Base-by-base conservation (phyloP, 2,113 vertebrate species). In the Aleadryas rufinucha region DNA sequence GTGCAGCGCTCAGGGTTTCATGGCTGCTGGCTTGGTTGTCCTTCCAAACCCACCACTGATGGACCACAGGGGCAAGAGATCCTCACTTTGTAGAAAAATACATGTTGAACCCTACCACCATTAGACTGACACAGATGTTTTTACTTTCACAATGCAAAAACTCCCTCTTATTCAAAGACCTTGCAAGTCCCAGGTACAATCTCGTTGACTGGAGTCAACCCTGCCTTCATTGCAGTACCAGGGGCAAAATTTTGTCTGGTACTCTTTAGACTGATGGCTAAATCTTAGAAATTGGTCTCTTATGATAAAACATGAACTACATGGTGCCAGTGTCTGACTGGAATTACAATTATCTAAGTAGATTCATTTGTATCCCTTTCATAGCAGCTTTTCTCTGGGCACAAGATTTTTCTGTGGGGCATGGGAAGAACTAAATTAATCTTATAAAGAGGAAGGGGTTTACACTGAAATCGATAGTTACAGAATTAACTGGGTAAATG, bases 381-480 rank as follows among this genome's bases (percentile, higher is more conserved):
- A 71, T 81, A 96, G 80, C 60, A 84, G 92, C 52, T 93, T 94
- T 94, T 90, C 49, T 89, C 83, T 93, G 92, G 96, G 83, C 83
- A 95, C 56, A 89, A 33, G 60, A 4, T 75, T 92, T 87, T 93
- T 96, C 93, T 94, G 72, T 94, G 95, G 90, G 96, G 77, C 92
- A 90, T 94, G 83, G 95, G 80, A 96, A 90, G 92, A 90, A 94
- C 83, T 92, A 91, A 97, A 97, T 96, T 96, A 97, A 97, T 95
- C 93, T 97, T 86, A 97, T 96, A 96, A 97, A 96, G 81, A 94
- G 61, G 78, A 95, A 94, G 53, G 77, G 89, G 93, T 94, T 98
- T 97, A 90, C 91, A 82, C 92, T 95, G 91, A 93, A 97, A 97
- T 97, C 91, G 53, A 96, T 97, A 97, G 95, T 96, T 97, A 96